Percentiles rank a stretch among this genome's conserved stretches.
Evolutionary conservation across 2,113 vertebrate genomes (phyloP).

Genomic region (Cebus imitator): DNA sequence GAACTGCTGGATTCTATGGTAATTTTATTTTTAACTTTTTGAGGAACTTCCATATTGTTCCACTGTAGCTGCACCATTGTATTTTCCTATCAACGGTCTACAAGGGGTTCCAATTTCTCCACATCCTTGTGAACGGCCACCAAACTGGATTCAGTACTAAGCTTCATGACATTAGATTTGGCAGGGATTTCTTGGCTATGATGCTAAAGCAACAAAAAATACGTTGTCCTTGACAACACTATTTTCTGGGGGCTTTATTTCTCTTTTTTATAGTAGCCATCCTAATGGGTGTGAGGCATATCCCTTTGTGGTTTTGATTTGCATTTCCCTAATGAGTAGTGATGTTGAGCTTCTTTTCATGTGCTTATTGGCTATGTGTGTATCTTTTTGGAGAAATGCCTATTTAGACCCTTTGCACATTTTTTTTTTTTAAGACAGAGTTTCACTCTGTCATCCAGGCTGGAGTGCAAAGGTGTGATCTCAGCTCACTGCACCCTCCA

Average conservation of each 20-base stretch:
- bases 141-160: neutral
- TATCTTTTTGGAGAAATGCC: neutral
- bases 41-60: neutral
- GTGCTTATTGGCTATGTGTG: neutral
- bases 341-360: neutral
- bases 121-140: neutral
- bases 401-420: neutral
- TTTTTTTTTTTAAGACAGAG: neutral
- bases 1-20: neutral
- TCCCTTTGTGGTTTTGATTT: neutral
- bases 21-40: neutral
- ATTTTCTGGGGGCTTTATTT: neutral
- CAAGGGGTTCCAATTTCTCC: neutral
- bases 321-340: neutral
- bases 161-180: neutral
- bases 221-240: neutral
- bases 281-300: neutral
- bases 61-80: neutral
- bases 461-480: neutral
- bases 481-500: neutral
- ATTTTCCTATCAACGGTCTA: neutral
- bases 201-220: neutral
- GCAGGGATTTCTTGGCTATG: neutral
- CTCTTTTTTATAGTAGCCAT: neutral
- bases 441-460: neutral